A percentile compares a stretch with the other conserved stretches of the same genome.
Conservation (phyloP, 2,113 vertebrate species). For the Gulo gulo region DNA sequence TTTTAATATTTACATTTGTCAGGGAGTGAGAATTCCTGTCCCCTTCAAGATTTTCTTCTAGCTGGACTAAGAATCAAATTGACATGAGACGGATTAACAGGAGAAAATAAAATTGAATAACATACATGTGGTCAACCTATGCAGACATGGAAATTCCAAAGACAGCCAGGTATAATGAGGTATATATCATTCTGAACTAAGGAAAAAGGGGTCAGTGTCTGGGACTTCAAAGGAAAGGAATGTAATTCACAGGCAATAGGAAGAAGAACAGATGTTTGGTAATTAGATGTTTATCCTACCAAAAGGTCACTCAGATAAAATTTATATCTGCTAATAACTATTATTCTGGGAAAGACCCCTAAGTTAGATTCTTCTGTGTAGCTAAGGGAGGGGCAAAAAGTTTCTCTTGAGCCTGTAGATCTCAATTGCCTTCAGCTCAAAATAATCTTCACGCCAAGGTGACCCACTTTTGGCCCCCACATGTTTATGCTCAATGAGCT, state of each 20-base stretch:
- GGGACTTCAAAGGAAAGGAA: not conserved
- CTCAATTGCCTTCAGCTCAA: not conserved
- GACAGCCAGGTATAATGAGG: not conserved
- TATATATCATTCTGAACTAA: not conserved
- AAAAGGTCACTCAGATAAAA: not conserved
- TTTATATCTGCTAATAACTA: not conserved
- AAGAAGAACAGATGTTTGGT: not conserved
- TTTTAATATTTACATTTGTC: slow-evolving; percentile 22
- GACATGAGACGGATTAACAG: not conserved
- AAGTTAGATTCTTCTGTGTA: not conserved
- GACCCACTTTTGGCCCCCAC: not conserved
- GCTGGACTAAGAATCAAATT: not conserved
- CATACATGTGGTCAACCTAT: not conserved
- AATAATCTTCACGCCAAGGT: not conserved
- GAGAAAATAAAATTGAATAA: not conserved
- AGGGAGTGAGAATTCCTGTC: not conserved
- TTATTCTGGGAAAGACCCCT: not conserved
- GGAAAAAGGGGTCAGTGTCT: not conserved
- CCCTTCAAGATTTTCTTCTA: not conserved
- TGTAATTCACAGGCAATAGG: not conserved
- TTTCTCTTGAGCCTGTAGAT: not conserved
- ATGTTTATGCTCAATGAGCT: not conserved
- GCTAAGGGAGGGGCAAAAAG: not conserved
- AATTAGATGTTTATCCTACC: not conserved
- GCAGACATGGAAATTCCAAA: not conserved